These are phyloP conservation scores for Neomonachus schauinslandi DNA, from an alignment of 2,113 vertebrate genomes.

Conservation along the genomic window DNA sequence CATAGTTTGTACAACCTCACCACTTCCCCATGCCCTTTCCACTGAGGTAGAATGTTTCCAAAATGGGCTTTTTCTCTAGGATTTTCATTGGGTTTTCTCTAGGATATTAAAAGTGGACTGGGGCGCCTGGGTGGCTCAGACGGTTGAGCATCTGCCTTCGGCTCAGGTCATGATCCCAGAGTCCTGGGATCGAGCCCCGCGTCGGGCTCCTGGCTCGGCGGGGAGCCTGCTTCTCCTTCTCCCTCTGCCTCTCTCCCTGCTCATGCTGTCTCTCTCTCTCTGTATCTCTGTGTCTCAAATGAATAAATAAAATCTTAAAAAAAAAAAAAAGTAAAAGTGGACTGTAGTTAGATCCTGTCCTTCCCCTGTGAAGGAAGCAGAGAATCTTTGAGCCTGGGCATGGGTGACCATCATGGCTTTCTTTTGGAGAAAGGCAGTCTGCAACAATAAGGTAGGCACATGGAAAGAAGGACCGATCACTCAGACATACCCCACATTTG, in stretches of 20 bases:
- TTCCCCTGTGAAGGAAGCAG: background rate
- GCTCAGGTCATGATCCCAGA: no score
- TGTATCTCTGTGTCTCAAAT: no score
- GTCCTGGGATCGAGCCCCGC: no score
- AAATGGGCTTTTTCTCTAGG: background rate
- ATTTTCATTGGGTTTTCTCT: background rate
- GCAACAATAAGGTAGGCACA: background rate
- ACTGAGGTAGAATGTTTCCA: background rate
- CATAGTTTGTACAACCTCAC: background rate
- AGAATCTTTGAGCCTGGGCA: background rate
- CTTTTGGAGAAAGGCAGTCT: background rate
- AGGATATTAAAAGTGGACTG: background rate
- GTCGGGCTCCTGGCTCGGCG: no score
- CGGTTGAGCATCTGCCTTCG: no score
- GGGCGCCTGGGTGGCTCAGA: no score
- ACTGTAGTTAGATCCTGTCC: no score
- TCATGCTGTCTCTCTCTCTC: no score
- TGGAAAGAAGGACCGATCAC: background rate
- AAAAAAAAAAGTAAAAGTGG: no score
- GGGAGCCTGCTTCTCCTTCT: no score
- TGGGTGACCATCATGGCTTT: background rate
- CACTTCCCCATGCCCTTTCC: background rate
- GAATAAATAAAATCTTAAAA: no score
- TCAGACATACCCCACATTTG: background rate
- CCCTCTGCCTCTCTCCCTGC: no score